Base-by-base conservation (phyloP, 1,140 invertebrate genomes). In the Heliconius melpomene region DNA sequence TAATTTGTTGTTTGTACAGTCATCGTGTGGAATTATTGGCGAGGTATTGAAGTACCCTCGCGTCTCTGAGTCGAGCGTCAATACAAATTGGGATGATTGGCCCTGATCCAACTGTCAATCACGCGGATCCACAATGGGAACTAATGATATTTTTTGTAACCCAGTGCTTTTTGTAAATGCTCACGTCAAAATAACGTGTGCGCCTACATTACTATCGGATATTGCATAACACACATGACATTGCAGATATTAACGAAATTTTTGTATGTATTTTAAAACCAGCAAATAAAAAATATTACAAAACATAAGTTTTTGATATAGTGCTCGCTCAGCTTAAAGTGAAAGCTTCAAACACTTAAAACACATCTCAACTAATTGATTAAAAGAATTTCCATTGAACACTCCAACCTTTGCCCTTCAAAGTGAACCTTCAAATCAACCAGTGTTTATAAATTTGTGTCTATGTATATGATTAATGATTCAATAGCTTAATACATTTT, bases 71-170 rank as follows among this genome's bases (percentile, higher is more conserved):
- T 81, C 74, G 82, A 83, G 81, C 82, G 81, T 86, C 79, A 81
- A 83, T 88, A 91, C 89, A 91, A 92, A 92, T 91, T 92, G 88
- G 84, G 79, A 84, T 88, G 87, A 87, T 87, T 87, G 88, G 85
- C 84, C 83, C 81, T 84, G 83, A 84, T 87, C 85, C 84, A 84
- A 82, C 88, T 90, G 92, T 91, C 92, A 91, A 91, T 92, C 90
- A 91, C n/a, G 79, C 75, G 73, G n/a, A 50, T 78, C 74, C 72
- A 89, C 86, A 92, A 91, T 91, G 82, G 87, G 83, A 86, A 89
- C 89, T 91, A 93, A 92, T 90, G 87, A 88, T 89, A 90, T 90
- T 88, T 82, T 82, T 82, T 82, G 74, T 82, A 79, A 52, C 66
- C 70, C 54, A 16, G 66, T n/a, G 52, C 77, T 82, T 82, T 82